These are phyloP conservation scores for Pipra filicauda DNA, from an alignment of 2,113 vertebrate species.

Conservation along the genomic window DNA sequence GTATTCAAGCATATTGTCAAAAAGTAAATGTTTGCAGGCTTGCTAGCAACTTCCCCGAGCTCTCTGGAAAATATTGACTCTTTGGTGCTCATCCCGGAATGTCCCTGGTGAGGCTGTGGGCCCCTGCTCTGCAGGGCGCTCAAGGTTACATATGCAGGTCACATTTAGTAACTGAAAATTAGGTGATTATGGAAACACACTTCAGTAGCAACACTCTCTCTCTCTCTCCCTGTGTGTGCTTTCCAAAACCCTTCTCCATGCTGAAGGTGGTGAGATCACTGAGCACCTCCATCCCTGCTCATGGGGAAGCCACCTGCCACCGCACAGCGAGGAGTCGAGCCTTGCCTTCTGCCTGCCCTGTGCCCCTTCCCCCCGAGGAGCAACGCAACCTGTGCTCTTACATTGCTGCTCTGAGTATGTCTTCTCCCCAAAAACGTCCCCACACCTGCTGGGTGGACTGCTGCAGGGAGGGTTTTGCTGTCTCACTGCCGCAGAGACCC, in stretches of 20 bases:
- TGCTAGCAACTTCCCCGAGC: neutral
- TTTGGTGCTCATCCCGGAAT: neutral
- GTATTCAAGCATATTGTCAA: neutral
- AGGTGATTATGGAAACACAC: neutral
- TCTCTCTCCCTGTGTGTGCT: neutral
- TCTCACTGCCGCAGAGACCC: neutral
- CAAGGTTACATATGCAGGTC: neutral
- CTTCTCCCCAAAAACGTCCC: accelerated
- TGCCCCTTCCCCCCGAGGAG: accelerated
- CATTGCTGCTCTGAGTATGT: accelerated
- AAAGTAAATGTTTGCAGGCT: neutral
- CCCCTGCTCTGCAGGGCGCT: neutral
- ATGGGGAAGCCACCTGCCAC: neutral
- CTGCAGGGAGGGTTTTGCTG: neutral
- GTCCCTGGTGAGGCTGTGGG: neutral
- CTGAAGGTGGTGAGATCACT: accelerated
- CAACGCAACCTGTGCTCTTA: neutral
- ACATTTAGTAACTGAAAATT: neutral
- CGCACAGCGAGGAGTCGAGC: accelerated
- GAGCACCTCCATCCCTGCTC: neutral
- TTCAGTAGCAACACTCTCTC: neutral
- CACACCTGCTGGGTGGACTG: accelerated
- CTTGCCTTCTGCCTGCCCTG: neutral
- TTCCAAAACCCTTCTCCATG: neutral
- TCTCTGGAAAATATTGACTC: neutral